phyloP scores from a whole-genome alignment of 2,888 invertebrate species.

The Hirtodrosophila confusa region DNA sequence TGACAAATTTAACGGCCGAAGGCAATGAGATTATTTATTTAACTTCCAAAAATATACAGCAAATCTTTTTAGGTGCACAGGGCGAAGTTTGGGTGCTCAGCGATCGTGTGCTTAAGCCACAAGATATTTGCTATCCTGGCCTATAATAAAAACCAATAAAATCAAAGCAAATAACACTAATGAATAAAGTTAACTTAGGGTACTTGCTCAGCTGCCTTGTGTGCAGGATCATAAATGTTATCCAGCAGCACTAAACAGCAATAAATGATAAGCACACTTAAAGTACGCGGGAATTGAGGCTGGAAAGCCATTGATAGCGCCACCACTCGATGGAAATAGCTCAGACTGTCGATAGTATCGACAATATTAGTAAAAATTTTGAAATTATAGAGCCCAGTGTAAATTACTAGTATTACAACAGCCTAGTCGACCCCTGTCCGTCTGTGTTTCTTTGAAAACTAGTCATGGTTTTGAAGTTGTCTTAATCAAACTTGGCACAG shows the following conservation, averaged over 20 bases:
- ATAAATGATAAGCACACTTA: too few relatives aligned
- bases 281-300: too few relatives aligned
- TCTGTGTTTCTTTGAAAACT: too few relatives aligned
- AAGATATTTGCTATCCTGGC: slow-evolving; percentile 78
- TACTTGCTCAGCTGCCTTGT: background rate
- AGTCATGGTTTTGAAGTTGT: too few relatives aligned
- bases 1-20: slow-evolving; percentile 75
- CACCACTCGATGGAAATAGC: too few relatives aligned
- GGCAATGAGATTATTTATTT: slow-evolving; percentile 82
- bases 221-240: background rate
- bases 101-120: slow-evolving; percentile 75
- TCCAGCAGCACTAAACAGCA: background rate
- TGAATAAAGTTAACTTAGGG: slow-evolving; percentile 1
- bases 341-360: too few relatives aligned
- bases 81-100: slow-evolving; percentile 81
- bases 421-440: too few relatives aligned
- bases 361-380: too few relatives aligned
- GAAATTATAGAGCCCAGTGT: too few relatives aligned
- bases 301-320: too few relatives aligned
- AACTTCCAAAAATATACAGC: slow-evolving; percentile 81
- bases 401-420: too few relatives aligned
- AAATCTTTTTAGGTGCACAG: slow-evolving; percentile 79
- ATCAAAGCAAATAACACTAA: background rate
- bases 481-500: too few relatives aligned
- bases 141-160: slow-evolving; percentile 14